Conservation (phyloP, 2,888 invertebrate genomes). For the Odontothrips loti region DNA sequence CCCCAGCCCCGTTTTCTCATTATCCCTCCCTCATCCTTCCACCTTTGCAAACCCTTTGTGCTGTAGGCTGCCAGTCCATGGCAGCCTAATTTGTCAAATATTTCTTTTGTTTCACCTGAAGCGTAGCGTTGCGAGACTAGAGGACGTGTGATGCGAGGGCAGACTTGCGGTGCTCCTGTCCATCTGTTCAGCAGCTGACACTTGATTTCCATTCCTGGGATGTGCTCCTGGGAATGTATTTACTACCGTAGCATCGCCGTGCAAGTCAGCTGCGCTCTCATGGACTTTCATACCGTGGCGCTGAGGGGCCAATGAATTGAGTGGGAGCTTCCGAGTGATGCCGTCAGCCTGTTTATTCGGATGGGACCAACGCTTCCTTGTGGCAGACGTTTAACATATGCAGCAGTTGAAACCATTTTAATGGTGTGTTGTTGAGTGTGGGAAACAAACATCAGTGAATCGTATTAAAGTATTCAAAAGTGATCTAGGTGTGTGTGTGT, state of each 20-base stretch:
- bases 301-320: neutral
- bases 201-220: neutral
- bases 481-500: neutral
- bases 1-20: too few species aligned
- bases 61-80: neutral
- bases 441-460: too few species aligned
- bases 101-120: constrained; percentile 13
- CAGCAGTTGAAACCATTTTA: too few species aligned
- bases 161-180: neutral
- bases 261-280: neutral
- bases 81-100: neutral
- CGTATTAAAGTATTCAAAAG: neutral
- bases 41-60: neutral
- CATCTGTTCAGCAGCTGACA: neutral
- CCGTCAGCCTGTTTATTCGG: neutral
- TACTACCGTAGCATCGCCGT: neutral
- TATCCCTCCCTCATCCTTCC: too few species aligned
- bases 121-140: constrained; percentile 14
- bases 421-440: too few species aligned
- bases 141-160: constrained; percentile 1
- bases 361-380: neutral
- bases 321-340: neutral
- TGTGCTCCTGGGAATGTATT: neutral
- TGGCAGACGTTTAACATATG: too few species aligned
- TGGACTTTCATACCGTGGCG: neutral